Percentiles rank a stretch among this genome's conserved stretches.
phyloP scores from a whole-genome alignment of 1,140 invertebrate genomes.

The Chionoecetes opilio region DNA sequence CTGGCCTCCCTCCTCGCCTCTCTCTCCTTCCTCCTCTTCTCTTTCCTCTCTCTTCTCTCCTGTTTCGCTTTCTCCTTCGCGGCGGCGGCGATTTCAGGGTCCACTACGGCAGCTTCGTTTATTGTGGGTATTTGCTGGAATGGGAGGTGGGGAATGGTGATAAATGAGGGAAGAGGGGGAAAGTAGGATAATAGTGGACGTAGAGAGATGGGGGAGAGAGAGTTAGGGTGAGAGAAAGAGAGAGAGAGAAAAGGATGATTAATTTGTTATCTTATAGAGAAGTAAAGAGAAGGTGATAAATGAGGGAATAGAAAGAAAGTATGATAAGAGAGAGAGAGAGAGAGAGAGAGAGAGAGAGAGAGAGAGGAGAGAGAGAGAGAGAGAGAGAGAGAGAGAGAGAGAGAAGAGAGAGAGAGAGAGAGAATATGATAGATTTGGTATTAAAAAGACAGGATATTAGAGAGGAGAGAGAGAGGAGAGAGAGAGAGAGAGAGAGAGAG shows the following conservation, averaged over 20 bases:
- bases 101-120: slow-evolving; percentile 42
- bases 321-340: neutral
- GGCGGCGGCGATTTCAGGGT: slow-evolving; percentile 68
- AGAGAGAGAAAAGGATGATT: neutral
- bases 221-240: neutral
- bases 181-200: neutral
- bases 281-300: neutral
- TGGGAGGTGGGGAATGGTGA: neutral
- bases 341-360: neutral
- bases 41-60: slow-evolving; percentile 83
- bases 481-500: neutral
- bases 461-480: neutral
- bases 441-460: too few species aligned
- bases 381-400: too few species aligned
- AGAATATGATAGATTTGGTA: too few species aligned
- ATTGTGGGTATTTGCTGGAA: slow-evolving; percentile 64
- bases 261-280: too few species aligned
- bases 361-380: neutral
- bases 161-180: neutral
- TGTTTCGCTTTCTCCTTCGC: slow-evolving; percentile 83
- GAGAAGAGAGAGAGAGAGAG: too few species aligned
- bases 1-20: slow-evolving; percentile 54
- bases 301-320: neutral
- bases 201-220: too few species aligned
- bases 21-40: slow-evolving; percentile 75